A percentile compares a stretch with the other conserved stretches of the same genome.
Evolutionary conservation across 2,888 invertebrate species (phyloP).

Genomic region (Spisula solida): DNA sequence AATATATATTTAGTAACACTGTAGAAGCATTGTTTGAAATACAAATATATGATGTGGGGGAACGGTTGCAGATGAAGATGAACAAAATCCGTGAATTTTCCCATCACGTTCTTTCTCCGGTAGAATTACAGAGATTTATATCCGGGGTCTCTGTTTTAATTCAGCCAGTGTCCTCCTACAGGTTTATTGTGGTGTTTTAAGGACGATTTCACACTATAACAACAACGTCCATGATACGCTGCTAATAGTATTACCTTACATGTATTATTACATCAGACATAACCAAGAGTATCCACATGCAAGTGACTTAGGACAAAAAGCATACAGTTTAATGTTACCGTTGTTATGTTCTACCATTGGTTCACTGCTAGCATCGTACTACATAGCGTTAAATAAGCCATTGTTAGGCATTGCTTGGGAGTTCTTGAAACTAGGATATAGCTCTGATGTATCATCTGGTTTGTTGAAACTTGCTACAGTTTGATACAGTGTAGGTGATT

Average conservation of each 20-base stretch:
- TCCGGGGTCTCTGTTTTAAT: neutral
- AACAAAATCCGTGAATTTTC: neutral
- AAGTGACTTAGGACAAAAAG: neutral
- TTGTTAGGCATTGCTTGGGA: neutral
- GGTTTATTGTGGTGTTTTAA: too few relatives aligned
- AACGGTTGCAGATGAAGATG: neutral
- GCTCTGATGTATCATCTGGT: slow-evolving; percentile 3
- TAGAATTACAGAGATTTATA: neutral
- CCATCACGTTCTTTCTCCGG: neutral
- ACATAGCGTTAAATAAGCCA: neutral
- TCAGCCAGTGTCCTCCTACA: too few relatives aligned
- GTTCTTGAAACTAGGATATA: neutral
- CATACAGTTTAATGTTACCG: neutral
- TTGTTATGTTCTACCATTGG: neutral
- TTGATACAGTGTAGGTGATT: too few relatives aligned
- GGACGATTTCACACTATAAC: neutral
- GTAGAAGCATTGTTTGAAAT: neutral
- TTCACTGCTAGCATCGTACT: too few relatives aligned
- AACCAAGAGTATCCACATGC: neutral
- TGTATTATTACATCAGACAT: neutral
- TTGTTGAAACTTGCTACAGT: too few relatives aligned
- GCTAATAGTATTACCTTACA: neutral
- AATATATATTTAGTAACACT: neutral
- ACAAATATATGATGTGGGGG: neutral
- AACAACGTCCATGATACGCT: neutral